Conservation (phyloP, 2,888 invertebrate genomes). For the Tachina grossa region DNA sequence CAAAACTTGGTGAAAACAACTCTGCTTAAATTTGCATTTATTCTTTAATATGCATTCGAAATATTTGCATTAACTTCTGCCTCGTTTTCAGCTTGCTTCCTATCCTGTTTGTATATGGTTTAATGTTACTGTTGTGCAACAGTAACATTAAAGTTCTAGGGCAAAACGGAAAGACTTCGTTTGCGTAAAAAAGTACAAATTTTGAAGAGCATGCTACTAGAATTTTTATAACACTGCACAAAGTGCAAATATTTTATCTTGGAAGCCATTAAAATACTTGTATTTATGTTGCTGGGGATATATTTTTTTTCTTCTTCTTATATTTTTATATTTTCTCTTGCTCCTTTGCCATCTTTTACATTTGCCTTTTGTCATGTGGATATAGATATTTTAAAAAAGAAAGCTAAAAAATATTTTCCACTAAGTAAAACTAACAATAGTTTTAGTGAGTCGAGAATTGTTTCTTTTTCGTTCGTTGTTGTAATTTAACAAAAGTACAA, state of each 20-base stretch:
- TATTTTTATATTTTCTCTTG: constrained; percentile 21
- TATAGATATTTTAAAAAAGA: constrained; percentile 13
- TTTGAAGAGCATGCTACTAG: constrained; percentile 1
- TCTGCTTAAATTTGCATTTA: neutral
- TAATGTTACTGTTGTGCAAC: constrained; percentile 40
- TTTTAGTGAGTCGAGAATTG: constrained; percentile 33
- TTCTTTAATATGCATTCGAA: neutral
- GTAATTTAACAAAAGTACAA: constrained; percentile 31
- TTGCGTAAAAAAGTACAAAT: neutral
- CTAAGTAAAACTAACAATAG: constrained; percentile 68
- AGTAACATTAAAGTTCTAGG: too few species aligned
- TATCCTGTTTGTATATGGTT: constrained; percentile 43
- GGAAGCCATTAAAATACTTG: constrained; percentile 66
- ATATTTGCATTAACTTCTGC: constrained; percentile 27
- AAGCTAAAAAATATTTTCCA: constrained; percentile 37
- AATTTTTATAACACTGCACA: constrained; percentile 36
- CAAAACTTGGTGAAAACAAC: neutral
- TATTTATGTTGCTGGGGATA: constrained; percentile 46
- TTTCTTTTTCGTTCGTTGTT: constrained; percentile 6
- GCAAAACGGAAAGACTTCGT: neutral
- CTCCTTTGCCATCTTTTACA: constrained; percentile 38
- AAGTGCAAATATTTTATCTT: constrained; percentile 69
- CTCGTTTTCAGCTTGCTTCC: neutral
- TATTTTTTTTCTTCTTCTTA: neutral
- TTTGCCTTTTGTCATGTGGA: constrained; percentile 38